Conservation (phyloP, 2,797 vertebrate species). For the Chanos chanos region DNA sequence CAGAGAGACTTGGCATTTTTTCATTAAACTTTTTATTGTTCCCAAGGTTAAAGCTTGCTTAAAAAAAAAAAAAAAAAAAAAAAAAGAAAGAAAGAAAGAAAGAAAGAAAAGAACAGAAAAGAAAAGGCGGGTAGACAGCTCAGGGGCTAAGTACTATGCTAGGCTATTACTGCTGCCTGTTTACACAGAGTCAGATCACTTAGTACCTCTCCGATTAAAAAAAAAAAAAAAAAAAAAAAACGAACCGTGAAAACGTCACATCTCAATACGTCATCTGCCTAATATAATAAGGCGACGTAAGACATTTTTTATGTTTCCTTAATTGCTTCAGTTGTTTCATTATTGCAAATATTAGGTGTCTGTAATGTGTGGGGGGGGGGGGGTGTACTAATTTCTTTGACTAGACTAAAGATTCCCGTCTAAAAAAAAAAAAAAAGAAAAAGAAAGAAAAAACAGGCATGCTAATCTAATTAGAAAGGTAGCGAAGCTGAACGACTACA, state of each 20-base stretch:
- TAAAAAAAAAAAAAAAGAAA: too few species aligned
- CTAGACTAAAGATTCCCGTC: constrained; percentile 85
- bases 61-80: constrained; percentile 32
- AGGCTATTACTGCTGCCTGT: constrained; percentile 57
- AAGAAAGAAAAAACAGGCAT: too few species aligned
- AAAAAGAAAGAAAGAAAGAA: too few species aligned
- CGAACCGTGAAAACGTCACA: constrained; percentile 66
- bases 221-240: too few species aligned
- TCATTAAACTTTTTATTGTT: constrained; percentile 64
- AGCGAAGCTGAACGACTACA: constrained; percentile 90
- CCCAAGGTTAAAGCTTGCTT: constrained; percentile 55
- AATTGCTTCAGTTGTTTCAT: constrained; percentile 94
- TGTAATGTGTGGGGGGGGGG: too few species aligned
- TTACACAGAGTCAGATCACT: constrained; percentile 64
- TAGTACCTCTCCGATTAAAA: too few species aligned
- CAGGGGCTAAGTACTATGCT: constrained; percentile 46
- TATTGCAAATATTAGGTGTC: constrained; percentile 98
- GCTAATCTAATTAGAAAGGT: constrained; percentile 99
- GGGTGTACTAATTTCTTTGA: constrained; percentile 90
- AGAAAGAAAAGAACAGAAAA: constrained; percentile 34
- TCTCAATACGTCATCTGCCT: constrained; percentile 81
- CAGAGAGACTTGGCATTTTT: constrained; percentile 3
- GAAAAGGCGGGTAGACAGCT: constrained; percentile 39
- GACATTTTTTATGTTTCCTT: constrained; percentile 94
- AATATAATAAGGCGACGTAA: constrained; percentile 88